Percentiles rank a stretch among this genome's conserved stretches.
phyloP scores from a whole-genome alignment of 2,888 invertebrate species.

The Thera britannica region DNA sequence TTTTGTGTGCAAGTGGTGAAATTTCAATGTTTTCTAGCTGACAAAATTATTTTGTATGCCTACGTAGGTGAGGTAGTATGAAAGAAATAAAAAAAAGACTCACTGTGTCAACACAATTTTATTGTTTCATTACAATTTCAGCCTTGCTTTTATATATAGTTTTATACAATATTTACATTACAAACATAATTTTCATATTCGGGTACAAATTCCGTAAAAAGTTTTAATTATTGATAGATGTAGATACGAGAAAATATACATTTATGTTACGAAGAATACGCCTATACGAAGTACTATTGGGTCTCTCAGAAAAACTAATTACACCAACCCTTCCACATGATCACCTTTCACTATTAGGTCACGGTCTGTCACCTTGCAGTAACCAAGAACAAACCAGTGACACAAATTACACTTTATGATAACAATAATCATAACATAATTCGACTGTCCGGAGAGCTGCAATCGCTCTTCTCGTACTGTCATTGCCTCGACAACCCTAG shows the following conservation, averaged over 20 bases:
- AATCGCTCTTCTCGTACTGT: slow-evolving; percentile 82
- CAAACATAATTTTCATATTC: slow-evolving; percentile 62
- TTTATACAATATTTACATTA: slow-evolving; percentile 82
- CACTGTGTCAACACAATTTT: slow-evolving; percentile 80
- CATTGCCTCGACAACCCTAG: slow-evolving; percentile 88
- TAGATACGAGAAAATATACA: slow-evolving; percentile 69
- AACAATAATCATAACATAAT: slow-evolving; percentile 82
- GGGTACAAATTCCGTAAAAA: slow-evolving; percentile 82
- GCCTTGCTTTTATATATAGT: slow-evolving; percentile 83
- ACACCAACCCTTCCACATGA: slow-evolving; percentile 46
- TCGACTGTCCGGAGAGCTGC: slow-evolving; percentile 76
- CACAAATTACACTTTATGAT: slow-evolving; percentile 51
- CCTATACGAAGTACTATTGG: slow-evolving; percentile 53
- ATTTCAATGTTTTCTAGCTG: no score
- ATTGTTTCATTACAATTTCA: slow-evolving; percentile 83
- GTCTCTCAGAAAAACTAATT: slow-evolving; percentile 52
- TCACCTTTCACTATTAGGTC: slow-evolving; percentile 2
- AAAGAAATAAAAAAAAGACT: slow-evolving; percentile 40
- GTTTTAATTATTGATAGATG: slow-evolving; percentile 58
- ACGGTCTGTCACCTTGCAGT: not conserved
- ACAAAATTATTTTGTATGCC: no score
- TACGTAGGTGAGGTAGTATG: not conserved
- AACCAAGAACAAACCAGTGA: not conserved
- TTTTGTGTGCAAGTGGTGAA: no score
- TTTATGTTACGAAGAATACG: slow-evolving; percentile 44